A percentile compares a stretch with the other conserved stretches of the same genome.
phyloP scores from a whole-genome alignment of 2,113 vertebrate genomes.

The Pseudorasbora parva region DNA sequence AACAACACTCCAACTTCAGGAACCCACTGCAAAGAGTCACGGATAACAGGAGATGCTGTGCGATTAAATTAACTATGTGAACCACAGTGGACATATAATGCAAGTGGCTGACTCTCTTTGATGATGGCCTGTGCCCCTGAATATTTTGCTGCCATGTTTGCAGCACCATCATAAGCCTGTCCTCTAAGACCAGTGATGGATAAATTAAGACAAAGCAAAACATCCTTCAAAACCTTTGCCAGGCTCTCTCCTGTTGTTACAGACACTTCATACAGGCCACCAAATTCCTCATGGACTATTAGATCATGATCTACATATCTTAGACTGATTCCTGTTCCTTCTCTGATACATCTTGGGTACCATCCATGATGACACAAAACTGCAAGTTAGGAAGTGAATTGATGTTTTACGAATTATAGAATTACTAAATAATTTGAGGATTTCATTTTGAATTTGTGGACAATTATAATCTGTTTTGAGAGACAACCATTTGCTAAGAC shows the following conservation, averaged over 20 bases:
- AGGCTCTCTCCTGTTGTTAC: conserved; percentile 39
- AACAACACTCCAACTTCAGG: background rate
- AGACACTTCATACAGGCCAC: conserved; percentile 19
- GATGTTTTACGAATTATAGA: background rate
- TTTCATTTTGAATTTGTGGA: conserved; percentile 24
- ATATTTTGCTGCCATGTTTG: background rate
- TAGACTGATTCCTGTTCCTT: background rate
- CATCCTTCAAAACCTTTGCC: conserved; percentile 1
- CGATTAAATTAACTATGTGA: background rate
- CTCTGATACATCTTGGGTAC: conserved; percentile 17
- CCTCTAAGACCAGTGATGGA: background rate
- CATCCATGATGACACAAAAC: background rate
- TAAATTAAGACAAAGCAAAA: background rate
- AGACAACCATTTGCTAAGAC: conserved; percentile 37
- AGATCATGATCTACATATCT: conserved; percentile 36
- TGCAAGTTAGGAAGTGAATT: background rate
- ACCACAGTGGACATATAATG: background rate
- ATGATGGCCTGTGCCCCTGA: background rate
- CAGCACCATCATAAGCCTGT: background rate
- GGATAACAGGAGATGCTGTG: background rate
- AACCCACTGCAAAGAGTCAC: conserved; percentile 1
- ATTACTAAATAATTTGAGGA: conserved; percentile 7
- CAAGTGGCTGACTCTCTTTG: background rate
- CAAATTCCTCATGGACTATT: conserved; percentile 33
- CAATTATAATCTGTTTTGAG: conserved; percentile 29